A percentile compares a stretch with the other conserved stretches of the same genome.
These are phyloP conservation scores for Schizothorax lantsangensis DNA, from an alignment of 2,797 vertebrate genomes.

Conservation along the genomic window DNA sequence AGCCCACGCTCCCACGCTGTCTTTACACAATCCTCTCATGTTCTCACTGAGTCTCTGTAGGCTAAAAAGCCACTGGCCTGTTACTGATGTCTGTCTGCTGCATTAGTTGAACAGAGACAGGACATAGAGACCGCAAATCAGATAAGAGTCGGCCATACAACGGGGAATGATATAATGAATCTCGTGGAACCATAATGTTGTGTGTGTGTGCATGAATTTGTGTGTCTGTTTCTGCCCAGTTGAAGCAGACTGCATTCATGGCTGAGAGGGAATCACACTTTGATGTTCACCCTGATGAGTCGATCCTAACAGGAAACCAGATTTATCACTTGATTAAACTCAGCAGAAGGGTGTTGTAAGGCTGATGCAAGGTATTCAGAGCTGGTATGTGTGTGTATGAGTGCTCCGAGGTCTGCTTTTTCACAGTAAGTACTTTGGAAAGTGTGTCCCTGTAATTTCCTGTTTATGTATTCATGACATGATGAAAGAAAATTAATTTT, in stretches of 20 bases:
- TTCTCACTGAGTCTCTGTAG: slow-evolving; percentile 16
- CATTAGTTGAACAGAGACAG: slow-evolving; percentile 48
- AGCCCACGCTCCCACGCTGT: slow-evolving; percentile 32
- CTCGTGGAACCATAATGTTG: slow-evolving; percentile 16
- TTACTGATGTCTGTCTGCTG: slow-evolving; percentile 48
- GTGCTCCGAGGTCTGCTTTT: slow-evolving; percentile 23
- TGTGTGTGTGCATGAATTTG: slow-evolving; percentile 6
- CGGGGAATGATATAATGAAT: slow-evolving; percentile 32
- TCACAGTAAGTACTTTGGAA: slow-evolving; percentile 1
- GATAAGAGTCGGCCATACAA: slow-evolving; percentile 31
- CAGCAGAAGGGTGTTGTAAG: slow-evolving; percentile 32
- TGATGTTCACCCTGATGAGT: slow-evolving; percentile 53
- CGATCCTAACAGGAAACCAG: slow-evolving; percentile 47
- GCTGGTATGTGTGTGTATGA: slow-evolving; percentile 21
- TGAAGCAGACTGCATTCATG: slow-evolving; percentile 38
- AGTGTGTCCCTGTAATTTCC: slow-evolving; percentile 25
- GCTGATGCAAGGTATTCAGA: slow-evolving; percentile 34
- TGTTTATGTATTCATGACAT: slow-evolving; percentile 18
- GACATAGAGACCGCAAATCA: slow-evolving; percentile 47
- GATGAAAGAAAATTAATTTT: slow-evolving; percentile 29
- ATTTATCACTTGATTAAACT: slow-evolving; percentile 56
- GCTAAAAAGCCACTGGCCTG: slow-evolving; percentile 35
- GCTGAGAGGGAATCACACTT: slow-evolving; percentile 44
- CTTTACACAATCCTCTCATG: slow-evolving; percentile 47
- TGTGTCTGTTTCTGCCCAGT: slow-evolving; percentile 31